A percentile compares a stretch with the other conserved stretches of the same genome.
phyloP scores from a whole-genome alignment of 2,113 vertebrate species.

The Odobenus rosmarus region DNA sequence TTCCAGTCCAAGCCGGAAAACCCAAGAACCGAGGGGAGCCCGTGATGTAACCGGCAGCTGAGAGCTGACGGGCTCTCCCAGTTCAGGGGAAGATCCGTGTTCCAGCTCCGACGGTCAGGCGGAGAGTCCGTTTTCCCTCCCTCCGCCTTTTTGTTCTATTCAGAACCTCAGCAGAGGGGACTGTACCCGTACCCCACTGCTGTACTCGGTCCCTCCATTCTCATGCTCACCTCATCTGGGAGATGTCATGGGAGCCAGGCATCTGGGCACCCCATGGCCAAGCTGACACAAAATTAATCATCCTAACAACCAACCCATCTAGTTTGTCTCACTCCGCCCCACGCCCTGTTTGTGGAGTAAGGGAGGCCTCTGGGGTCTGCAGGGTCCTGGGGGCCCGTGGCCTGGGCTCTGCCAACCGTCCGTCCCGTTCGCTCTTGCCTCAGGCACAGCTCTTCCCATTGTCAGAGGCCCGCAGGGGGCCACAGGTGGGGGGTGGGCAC shows the following conservation, averaged over 20 bases:
- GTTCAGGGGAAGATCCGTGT: not conserved
- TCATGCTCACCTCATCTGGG: not conserved
- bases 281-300: not conserved
- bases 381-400: not conserved
- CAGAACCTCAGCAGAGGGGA: not conserved
- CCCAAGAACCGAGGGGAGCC: not conserved
- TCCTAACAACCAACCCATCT: not conserved
- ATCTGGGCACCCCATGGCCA: not conserved
- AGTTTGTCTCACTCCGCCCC: rapidly evolving
- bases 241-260: no score
- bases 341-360: not conserved
- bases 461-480: not conserved
- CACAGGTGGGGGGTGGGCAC: rapidly evolving
- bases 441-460: not conserved
- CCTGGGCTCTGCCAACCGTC: not conserved
- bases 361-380: not conserved
- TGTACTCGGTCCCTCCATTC: no score
- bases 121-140: not conserved
- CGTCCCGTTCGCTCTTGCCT: not conserved
- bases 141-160: not conserved
- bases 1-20: not conserved
- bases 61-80: not conserved
- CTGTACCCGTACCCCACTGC: not conserved
- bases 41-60: not conserved
- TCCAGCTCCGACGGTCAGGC: not conserved